Conservation (phyloP, 2,888 invertebrate species). For the Brachyptera putata region DNA sequence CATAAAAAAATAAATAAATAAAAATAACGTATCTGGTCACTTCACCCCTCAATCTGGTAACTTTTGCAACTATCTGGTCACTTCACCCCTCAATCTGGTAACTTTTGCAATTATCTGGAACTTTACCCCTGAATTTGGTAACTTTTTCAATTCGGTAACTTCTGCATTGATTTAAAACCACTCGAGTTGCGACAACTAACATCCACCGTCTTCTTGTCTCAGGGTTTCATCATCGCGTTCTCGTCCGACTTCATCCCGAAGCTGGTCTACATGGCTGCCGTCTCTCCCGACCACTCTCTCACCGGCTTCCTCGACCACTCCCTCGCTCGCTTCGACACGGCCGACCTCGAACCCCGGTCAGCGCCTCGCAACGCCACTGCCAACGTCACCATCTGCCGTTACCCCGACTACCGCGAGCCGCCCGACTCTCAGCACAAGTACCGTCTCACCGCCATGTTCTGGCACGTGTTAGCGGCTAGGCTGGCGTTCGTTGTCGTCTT, state of each 20-base stretch:
- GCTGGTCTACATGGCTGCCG: slow-evolving; percentile 66
- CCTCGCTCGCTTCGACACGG: slow-evolving; percentile 66
- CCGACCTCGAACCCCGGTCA: slow-evolving; percentile 52
- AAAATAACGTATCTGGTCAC: too few relatives aligned
- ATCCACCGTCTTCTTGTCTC: slow-evolving; percentile 39
- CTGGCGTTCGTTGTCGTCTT: slow-evolving; percentile 90
- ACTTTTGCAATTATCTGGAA: too few relatives aligned
- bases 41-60: too few relatives aligned
- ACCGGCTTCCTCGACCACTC: slow-evolving; percentile 76
- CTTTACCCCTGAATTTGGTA: too few relatives aligned
- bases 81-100: too few relatives aligned
- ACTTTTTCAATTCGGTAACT: too few relatives aligned
- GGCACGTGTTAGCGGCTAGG: slow-evolving; percentile 86
- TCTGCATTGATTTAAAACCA: too few relatives aligned
- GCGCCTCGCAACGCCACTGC: slow-evolving; percentile 46
- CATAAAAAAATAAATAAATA: too few relatives aligned
- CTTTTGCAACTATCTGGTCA: too few relatives aligned
- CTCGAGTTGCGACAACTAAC: too few relatives aligned
- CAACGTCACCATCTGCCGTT: slow-evolving; percentile 61
- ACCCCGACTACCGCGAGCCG: slow-evolving; percentile 80
- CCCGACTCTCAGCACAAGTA: slow-evolving; percentile 57
- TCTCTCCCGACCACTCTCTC: slow-evolving; percentile 58
- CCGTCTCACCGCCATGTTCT: slow-evolving; percentile 70
- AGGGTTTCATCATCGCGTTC: slow-evolving; percentile 97
- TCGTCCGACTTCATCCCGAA: slow-evolving; percentile 95